A percentile compares a stretch with the other conserved stretches of the same genome.
Conservation (phyloP, 2,113 vertebrate genomes). For the Cephalopholis sonnerati region DNA sequence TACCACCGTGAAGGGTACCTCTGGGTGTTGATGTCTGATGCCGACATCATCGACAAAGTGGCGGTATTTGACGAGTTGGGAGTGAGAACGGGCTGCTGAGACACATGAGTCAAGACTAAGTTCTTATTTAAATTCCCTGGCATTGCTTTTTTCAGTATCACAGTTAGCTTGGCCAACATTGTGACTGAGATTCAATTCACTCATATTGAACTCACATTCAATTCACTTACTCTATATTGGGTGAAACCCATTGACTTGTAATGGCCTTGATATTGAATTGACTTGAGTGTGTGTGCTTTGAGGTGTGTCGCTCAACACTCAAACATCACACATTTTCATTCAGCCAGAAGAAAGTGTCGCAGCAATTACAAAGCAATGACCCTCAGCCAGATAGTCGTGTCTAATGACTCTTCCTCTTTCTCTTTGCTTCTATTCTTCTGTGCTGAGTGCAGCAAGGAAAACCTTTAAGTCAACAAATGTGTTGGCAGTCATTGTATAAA, state of each 20-base stretch:
- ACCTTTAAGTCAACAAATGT: slow-evolving; percentile 53
- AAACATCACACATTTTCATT: slow-evolving; percentile 5
- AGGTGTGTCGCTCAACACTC: neutral
- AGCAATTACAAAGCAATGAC: slow-evolving; percentile 27
- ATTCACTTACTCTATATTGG: slow-evolving; percentile 36
- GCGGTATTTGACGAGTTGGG: no score
- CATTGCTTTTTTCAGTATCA: slow-evolving; percentile 21
- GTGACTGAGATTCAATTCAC: slow-evolving; percentile 36
- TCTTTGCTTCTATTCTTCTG: slow-evolving; percentile 11
- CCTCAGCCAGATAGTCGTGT: neutral
- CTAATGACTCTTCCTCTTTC: neutral
- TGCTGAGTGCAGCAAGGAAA: slow-evolving; percentile 8
- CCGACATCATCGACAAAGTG: no score
- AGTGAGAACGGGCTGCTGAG: neutral
- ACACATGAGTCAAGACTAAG: neutral
- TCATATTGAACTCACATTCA: slow-evolving; percentile 39
- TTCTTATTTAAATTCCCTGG: neutral
- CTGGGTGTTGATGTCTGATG: no score
- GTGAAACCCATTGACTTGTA: slow-evolving; percentile 18
- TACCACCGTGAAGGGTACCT: no score
- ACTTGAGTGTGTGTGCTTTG: slow-evolving; percentile 12
- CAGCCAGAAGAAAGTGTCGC: neutral
- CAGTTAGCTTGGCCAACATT: neutral
- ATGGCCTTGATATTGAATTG: slow-evolving; percentile 28
- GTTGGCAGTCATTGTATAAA: slow-evolving; percentile 41